Evolutionary conservation across 2,113 vertebrate genomes (phyloP).

Genomic region (Maccullochella peelii): DNA sequence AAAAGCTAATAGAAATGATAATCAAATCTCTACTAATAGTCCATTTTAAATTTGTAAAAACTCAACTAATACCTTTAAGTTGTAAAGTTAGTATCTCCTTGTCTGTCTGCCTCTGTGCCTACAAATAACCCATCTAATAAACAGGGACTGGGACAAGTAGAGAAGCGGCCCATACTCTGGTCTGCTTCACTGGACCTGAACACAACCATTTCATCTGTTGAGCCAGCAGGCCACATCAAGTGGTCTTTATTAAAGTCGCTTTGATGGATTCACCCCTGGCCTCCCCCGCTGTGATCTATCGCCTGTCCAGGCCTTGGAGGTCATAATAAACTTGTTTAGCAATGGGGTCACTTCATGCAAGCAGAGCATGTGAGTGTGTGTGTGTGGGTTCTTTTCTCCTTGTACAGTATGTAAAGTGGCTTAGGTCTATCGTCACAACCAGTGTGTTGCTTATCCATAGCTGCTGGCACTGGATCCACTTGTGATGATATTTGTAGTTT

Average conservation of each 20-base stretch:
- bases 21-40: neutral
- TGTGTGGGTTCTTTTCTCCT: constrained; percentile 1
- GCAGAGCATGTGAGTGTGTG: constrained; percentile 9
- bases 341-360: constrained; percentile 60
- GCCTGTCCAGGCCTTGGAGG: constrained; percentile 74
- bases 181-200: constrained; percentile 75
- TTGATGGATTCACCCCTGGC: constrained; percentile 79
- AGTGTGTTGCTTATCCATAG: constrained; percentile 12
- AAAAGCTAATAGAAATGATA: constrained; percentile 4
- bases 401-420: neutral
- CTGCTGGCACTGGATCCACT: constrained; percentile 34
- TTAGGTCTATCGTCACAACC: constrained; percentile 4
- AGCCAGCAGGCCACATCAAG: constrained; percentile 76
- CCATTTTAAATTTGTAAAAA: constrained; percentile 3
- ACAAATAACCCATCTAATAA: constrained; percentile 67
- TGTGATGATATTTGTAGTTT: constrained; percentile 53
- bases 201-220: constrained; percentile 74
- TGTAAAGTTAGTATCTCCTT: constrained; percentile 18
- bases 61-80: neutral
- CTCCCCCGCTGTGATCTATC: constrained; percentile 77
- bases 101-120: constrained; percentile 15
- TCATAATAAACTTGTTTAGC: constrained; percentile 81
- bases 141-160: constrained; percentile 33
- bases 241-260: constrained; percentile 79
- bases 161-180: constrained; percentile 38